Evolutionary conservation across 2,888 invertebrate genomes (phyloP), one percentile per base, ranked within the genome.

Genomic region (Peribatodes rhomboidaria): DNA sequence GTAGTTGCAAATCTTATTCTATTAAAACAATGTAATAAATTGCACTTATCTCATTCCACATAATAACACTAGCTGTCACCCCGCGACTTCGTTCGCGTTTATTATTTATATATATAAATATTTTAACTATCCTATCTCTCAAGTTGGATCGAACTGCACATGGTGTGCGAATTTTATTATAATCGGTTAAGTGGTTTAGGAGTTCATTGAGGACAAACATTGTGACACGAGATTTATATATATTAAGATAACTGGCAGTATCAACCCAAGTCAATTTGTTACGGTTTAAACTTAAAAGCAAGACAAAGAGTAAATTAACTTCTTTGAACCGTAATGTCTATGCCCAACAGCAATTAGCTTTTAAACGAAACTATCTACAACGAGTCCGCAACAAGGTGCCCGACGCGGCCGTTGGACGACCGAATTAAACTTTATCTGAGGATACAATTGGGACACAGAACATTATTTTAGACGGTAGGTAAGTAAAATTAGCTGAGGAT

Each of bases 401-500:
- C 59, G 64, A 44, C 64, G 59, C 44, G 65, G 56, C 53, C 56
- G 55, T 62, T 65, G 63, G 68, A 44, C n/a, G 50, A 27, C 42
- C 16, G 37, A 57, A 76, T 73, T 76, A 72, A 73, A 75, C 71
- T 76, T 72, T 74, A 70, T 61, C 70, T 69, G 65, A 60, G 66
- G 65, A 71, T 69, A 69, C 69, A 69, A 69, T 72, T 74, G 70
- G 14, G 57, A 57, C 47, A 46, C 44, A 53, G 33, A 37, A 2
- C 11, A 44, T 11, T 33, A 9, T 27, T 27, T 27, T n/a, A 8
- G 8, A 10, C 16, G 16, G 42, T 33, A 22, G 16, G 42, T 33
- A 22, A 42, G 31, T 33, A 18, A 18, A 18, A 2, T 27, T 27
- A 27, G 6, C 27, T 27, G n/a, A n/a, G n/a, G n/a, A 27, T 27